Percentiles rank a stretch among this genome's conserved stretches.
Evolutionary conservation across 2,888 invertebrate species (phyloP).

Genomic region (Thymelicus acteon): DNA sequence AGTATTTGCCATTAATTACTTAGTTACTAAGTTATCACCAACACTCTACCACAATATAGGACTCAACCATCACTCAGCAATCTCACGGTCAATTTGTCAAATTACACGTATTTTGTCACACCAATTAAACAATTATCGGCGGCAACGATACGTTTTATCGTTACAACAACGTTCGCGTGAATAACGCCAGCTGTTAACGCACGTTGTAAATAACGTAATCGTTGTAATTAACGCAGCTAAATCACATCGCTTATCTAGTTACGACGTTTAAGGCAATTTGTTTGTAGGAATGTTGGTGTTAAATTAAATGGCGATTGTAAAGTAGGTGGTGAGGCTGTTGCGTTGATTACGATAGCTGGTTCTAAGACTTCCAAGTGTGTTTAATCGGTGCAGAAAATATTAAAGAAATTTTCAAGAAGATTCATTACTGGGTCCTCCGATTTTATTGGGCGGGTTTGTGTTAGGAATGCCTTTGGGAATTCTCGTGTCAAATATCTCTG

Average conservation of each 20-base stretch:
- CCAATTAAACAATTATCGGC: slow-evolving; percentile 44
- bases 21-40: background rate
- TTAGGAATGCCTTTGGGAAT: too few relatives aligned
- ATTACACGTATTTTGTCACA: slow-evolving; percentile 43
- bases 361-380: too few relatives aligned
- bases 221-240: slow-evolving; percentile 55
- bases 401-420: background rate
- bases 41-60: too few relatives aligned
- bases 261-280: slow-evolving; percentile 52
- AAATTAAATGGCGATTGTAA: slow-evolving; percentile 28
- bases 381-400: background rate
- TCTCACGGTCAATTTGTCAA: slow-evolving; percentile 42
- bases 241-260: slow-evolving; percentile 54
- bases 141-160: slow-evolving; percentile 51
- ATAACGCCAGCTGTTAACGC: slow-evolving; percentile 47
- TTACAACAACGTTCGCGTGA: slow-evolving; percentile 57
- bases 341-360: background rate
- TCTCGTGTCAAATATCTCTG: too few relatives aligned
- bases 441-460: too few relatives aligned
- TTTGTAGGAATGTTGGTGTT: slow-evolving; percentile 39
- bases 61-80: slow-evolving; percentile 26
- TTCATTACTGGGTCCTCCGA: too few relatives aligned
- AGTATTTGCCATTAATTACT: background rate
- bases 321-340: background rate
- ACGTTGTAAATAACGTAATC: slow-evolving; percentile 52